These are phyloP conservation scores for Riptortus pedestris DNA, from an alignment of 1,140 invertebrate species.

Conservation along the genomic window DNA sequence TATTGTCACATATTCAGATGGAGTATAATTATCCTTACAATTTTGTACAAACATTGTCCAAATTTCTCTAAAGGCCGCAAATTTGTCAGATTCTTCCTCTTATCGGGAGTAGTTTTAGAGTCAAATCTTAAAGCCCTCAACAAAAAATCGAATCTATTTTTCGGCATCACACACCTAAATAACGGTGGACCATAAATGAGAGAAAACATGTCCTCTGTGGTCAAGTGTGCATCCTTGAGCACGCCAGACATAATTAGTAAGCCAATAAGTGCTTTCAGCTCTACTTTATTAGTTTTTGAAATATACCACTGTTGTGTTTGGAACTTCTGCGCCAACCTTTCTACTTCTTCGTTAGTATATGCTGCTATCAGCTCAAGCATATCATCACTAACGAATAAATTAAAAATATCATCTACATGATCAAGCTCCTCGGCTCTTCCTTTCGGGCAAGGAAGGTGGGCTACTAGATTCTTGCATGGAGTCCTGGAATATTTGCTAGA, in stretches of 20 bases:
- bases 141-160: constrained; percentile 35
- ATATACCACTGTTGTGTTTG: too few relatives aligned
- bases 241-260: not conserved
- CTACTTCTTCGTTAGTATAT: too few relatives aligned
- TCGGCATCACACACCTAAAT: constrained; percentile 31
- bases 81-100: constrained; percentile 24
- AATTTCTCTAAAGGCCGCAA: constrained; percentile 30
- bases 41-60: constrained; percentile 31
- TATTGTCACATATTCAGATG: constrained; percentile 30
- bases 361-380: too few relatives aligned
- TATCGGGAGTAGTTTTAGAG: not conserved
- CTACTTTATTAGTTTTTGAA: too few relatives aligned
- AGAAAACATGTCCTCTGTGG: not conserved
- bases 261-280: not conserved
- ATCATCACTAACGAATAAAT: too few relatives aligned
- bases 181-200: not conserved
- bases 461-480: too few relatives aligned
- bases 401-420: too few relatives aligned
- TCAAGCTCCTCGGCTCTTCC: too few relatives aligned
- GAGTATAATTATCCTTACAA: constrained; percentile 30
- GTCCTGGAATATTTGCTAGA: too few relatives aligned
- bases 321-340: too few relatives aligned
- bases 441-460: too few relatives aligned
- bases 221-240: not conserved
- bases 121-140: constrained; percentile 11